Conservation (phyloP, 2,113 vertebrate species). For the Amblyopsis rosae region DNA sequence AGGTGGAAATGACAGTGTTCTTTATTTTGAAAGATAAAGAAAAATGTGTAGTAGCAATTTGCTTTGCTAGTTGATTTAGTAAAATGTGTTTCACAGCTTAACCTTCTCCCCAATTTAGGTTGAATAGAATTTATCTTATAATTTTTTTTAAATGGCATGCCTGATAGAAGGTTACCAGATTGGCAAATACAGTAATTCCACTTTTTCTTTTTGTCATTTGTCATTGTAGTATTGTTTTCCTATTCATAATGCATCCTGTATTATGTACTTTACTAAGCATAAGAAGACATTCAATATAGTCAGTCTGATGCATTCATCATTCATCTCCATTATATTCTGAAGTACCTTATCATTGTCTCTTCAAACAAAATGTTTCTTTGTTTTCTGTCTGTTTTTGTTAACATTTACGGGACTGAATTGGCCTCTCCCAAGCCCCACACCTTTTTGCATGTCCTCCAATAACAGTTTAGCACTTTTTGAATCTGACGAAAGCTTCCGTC, state of each 20-base stretch:
- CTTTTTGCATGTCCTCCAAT: too few relatives aligned
- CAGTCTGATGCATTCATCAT: too few relatives aligned
- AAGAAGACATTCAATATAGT: neutral
- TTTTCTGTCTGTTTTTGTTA: too few relatives aligned
- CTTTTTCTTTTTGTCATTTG: neutral
- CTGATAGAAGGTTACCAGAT: slow-evolving; percentile 17
- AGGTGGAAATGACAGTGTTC: too few relatives aligned
- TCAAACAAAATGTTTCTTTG: too few relatives aligned
- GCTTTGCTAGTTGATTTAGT: slow-evolving; percentile 20
- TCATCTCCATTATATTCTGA: too few relatives aligned
- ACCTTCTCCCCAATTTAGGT: slow-evolving; percentile 9
- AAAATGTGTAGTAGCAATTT: slow-evolving; percentile 13
- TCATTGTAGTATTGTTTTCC: slow-evolving; percentile 10
- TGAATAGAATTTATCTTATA: neutral
- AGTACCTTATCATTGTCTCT: too few relatives aligned
- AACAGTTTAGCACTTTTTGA: too few relatives aligned
- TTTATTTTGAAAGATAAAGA: neutral
- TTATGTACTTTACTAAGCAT: neutral
- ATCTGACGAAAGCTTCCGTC: too few relatives aligned
- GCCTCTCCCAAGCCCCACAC: too few relatives aligned
- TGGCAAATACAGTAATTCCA: neutral
- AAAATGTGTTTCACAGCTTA: neutral
- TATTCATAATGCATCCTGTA: slow-evolving; percentile 5
- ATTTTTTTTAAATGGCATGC: slow-evolving; percentile 18
- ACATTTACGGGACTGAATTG: too few relatives aligned